Evolutionary conservation across 2,888 invertebrate genomes (phyloP).

Genomic region (Drosophila mercatorum): DNA sequence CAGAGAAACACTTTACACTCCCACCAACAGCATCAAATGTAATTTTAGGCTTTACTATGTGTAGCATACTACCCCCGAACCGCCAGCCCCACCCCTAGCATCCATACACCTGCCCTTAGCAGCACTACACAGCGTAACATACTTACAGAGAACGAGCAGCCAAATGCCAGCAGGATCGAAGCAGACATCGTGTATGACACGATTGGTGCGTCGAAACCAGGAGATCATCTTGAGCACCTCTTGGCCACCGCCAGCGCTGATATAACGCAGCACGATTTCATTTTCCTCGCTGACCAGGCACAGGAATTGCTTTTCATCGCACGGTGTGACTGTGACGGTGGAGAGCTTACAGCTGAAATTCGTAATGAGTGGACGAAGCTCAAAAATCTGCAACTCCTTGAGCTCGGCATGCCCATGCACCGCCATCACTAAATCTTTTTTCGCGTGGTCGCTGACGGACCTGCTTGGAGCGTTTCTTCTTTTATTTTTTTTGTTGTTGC

Average conservation of each 20-base stretch:
- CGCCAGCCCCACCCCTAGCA: not conserved
- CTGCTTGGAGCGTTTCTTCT: conserved; percentile 34
- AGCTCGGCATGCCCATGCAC: conserved; percentile 65
- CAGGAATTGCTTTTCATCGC: conserved; percentile 82
- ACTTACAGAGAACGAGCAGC: conserved; percentile 84
- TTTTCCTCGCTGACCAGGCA: conserved; percentile 84
- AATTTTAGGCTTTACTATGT: conserved; percentile 58
- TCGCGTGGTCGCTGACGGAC: conserved; percentile 27
- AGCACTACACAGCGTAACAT: conserved; percentile 13
- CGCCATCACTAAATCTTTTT: conserved; percentile 59
- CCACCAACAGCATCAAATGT: conserved; percentile 49
- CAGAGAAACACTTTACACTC: conserved; percentile 1
- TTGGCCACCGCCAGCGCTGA: conserved; percentile 75
- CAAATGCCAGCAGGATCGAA: conserved; percentile 91
- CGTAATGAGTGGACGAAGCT: conserved; percentile 82
- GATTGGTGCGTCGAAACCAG: conserved; percentile 83
- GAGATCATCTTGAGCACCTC: conserved; percentile 83
- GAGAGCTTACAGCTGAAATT: conserved; percentile 84
- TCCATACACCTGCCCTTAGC: not conserved
- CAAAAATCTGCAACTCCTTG: conserved; percentile 81
- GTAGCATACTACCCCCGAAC: not conserved
- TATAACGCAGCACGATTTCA: conserved; percentile 83
- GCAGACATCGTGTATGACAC: conserved; percentile 89
- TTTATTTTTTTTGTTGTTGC: conserved; percentile 45
- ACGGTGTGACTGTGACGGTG: conserved; percentile 82